Base-by-base conservation (phyloP, 2,888 invertebrate genomes). In the Hetaerina titia region DNA sequence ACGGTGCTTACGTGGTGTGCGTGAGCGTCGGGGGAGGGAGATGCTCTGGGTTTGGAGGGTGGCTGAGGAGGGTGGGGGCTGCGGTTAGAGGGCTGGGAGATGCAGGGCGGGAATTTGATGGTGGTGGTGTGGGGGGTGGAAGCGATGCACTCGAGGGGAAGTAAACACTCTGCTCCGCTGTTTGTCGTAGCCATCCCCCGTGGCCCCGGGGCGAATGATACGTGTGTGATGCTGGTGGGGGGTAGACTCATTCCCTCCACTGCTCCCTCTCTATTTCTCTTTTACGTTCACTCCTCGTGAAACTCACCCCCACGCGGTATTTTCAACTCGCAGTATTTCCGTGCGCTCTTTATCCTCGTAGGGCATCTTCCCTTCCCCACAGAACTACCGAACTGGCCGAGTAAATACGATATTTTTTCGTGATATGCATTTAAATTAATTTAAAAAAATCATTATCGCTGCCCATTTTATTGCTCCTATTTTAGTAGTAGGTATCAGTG, bases 131-230 rank as follows among this genome's bases (percentile, higher is more conserved):
- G 15, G 45, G 90, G 15, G 87, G 58, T 13, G 19, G 56, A 45
- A 31, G 64, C n/a, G 63, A 56, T 31, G 64, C 64, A n/a, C 69
- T 64, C 63, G 64, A 90, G 45, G 64, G 74, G 92, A 74, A 74
- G 92, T 92, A 92, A 92, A 92, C 92, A 92, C 92, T 89, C 89
- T 89, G n/a, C 92, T 6, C 5, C 19, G 56, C 92, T 92, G 92
- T 92, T 90, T 74, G 90, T 60, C 90, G 92, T 92, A 60, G 25
- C 45, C 69, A 45, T n/a, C 90, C 64, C 90, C 64, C 63, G 89
- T 89, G 89, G 89, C 31, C 45, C 31, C 63, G 45, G 22, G n/a
- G 25, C 90, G 31, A 25, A 63, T 69, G 64, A 56, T 60, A 69
- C 69, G 64, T 69, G 56, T 31, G 74, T 56, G 56, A 22, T 31